phyloP scores from a whole-genome alignment of 2,888 invertebrate species.

The Antheraea assamensis region DNA sequence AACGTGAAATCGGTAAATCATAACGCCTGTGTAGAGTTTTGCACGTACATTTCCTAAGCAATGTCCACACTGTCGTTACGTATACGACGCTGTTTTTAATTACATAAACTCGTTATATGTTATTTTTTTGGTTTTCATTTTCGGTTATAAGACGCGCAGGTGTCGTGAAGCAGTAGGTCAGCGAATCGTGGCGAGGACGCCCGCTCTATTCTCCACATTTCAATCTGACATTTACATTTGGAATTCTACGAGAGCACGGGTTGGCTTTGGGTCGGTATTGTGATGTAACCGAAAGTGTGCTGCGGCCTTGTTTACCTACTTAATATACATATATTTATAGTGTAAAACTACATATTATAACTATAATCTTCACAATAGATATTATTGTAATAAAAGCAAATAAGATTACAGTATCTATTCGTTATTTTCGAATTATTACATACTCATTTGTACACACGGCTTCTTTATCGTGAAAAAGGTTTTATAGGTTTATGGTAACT shows the following conservation, averaged over 20 bases:
- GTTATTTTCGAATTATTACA: neutral
- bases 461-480: too few relatives aligned
- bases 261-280: slow-evolving; percentile 20
- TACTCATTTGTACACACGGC: neutral
- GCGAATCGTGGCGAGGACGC: slow-evolving; percentile 56
- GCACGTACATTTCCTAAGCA: slow-evolving; percentile 40
- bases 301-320: slow-evolving; percentile 31
- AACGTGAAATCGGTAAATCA: slow-evolving; percentile 31
- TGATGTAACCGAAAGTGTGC: slow-evolving; percentile 28
- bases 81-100: slow-evolving; percentile 34
- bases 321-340: slow-evolving; percentile 10
- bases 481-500: too few relatives aligned
- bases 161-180: slow-evolving; percentile 46
- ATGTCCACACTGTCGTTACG: slow-evolving; percentile 36
- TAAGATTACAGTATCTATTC: neutral
- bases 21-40: slow-evolving; percentile 30
- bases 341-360: neutral
- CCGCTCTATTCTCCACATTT: slow-evolving; percentile 34
- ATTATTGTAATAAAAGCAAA: neutral
- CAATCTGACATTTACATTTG: slow-evolving; percentile 45
- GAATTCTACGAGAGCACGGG: slow-evolving; percentile 34
- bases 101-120: slow-evolving; percentile 41
- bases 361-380: neutral
- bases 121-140: slow-evolving; percentile 24
- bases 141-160: slow-evolving; percentile 34